Base-by-base conservation (phyloP, 2,113 vertebrate genomes). In the Emydura subglobosa region DNA sequence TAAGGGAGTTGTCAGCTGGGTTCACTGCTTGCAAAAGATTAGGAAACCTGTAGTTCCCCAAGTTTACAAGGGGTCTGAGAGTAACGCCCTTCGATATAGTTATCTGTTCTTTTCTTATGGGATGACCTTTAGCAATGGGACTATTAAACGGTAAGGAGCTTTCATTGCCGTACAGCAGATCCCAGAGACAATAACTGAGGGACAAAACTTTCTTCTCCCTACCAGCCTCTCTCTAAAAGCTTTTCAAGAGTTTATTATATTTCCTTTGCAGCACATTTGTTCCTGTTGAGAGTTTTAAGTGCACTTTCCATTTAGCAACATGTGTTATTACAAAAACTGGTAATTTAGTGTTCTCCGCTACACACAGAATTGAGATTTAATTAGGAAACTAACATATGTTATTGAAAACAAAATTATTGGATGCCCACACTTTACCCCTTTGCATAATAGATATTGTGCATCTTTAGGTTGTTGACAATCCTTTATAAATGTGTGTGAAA, bases 261-360 rank as follows among this genome's bases (percentile, higher is more conserved):
- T 83, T 87, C 79, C 82, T 92, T 74, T 82, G 49, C 79, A 94
- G 82, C 50, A 57, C 79, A 25, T 85, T 79, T 93, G 80, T 7
- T 95, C 92, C 84, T 94, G 88, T 86, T 94, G 85, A 82, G 83
- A 57, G 42, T 96, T 93, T 95, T 85, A 88, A 78, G 10, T 11
- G n/a, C 1, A 2, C 53, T 72, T 95, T 55, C 82, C 80, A 92
- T 89, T 88, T 87, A 91, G 16, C 91, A 89, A 34, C 22, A 81
- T 13, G 13, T 54, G 13, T 25, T 51, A 24, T 51, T 65, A 53
- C 31, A 39, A 55, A 49, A 44, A 59, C 54, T 61, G 87, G 90
- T 81, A 90, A 95, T 84, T 82, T 94, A 55, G 90, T 83, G 92
- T 88, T 94, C 84, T 85, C 89, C 72, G 39, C 14, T 79, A 96